A percentile compares a stretch with the other conserved stretches of the same genome.
These are phyloP conservation scores for Mustela nigripes DNA, from an alignment of 2,113 vertebrate species.

Conservation along the genomic window DNA sequence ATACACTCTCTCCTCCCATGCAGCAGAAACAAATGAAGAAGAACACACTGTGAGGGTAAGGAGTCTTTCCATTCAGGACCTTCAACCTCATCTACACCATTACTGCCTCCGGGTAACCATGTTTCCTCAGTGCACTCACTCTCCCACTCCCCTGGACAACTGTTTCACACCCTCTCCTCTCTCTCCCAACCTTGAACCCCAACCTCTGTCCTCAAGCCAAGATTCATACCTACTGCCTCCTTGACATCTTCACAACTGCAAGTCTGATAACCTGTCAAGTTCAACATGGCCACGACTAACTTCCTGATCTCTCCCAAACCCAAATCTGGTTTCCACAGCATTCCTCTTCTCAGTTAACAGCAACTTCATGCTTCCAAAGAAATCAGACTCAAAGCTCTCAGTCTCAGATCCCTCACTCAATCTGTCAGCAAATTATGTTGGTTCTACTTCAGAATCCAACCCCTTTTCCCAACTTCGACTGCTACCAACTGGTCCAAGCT, in stretches of 20 bases:
- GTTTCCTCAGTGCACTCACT: not conserved
- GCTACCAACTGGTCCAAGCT: not conserved
- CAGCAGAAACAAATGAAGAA: constrained; percentile 30
- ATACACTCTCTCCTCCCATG: not conserved
- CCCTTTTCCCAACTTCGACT: not conserved
- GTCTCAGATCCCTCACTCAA: not conserved
- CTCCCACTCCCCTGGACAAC: not conserved
- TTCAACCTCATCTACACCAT: not conserved
- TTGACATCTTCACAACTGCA: not conserved
- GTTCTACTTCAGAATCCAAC: not conserved
- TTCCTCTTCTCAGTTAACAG: not conserved
- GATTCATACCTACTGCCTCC: not conserved
- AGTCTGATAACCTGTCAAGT: not conserved
- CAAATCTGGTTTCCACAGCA: not conserved
- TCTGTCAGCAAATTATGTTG: not conserved
- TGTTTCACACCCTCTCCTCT: not conserved
- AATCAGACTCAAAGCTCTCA: not conserved
- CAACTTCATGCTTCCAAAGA: not conserved
- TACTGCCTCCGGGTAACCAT: not conserved
- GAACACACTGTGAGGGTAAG: not conserved
- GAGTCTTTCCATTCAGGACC: constrained; percentile 11
- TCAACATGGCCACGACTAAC: not conserved
- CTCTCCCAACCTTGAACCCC: not conserved
- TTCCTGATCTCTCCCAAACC: not conserved
- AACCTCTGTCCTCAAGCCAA: not conserved